Percentiles rank a stretch among this genome's conserved stretches.
Conservation (phyloP, 2,888 invertebrate genomes). For the Idaea straminata region DNA sequence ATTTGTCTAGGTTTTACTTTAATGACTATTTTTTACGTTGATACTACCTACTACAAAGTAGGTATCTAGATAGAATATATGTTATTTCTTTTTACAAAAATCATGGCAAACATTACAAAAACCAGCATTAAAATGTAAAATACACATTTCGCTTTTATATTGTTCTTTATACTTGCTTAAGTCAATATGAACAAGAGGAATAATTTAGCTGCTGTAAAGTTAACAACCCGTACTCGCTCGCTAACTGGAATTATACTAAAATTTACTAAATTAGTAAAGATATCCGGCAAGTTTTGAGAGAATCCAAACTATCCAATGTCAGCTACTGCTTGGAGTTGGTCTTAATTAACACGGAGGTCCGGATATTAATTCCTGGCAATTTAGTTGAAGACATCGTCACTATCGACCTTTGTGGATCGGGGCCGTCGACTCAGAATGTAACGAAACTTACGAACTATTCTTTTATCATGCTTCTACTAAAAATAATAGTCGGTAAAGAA, state of each 20-base stretch:
- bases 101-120: no score
- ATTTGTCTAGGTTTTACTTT: background rate
- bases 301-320: constrained; percentile 34
- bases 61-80: no score
- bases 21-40: background rate
- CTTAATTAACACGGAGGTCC: constrained; percentile 52
- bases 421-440: constrained; percentile 46
- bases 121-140: background rate
- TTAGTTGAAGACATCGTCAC: constrained; percentile 42
- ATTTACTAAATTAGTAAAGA: constrained; percentile 28
- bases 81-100: no score
- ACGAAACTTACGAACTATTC: background rate
- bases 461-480: background rate
- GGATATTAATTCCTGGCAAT: constrained; percentile 57
- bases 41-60: background rate
- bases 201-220: constrained; percentile 22
- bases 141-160: background rate
- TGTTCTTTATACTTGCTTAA: background rate
- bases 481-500: no score
- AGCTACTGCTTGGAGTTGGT: constrained; percentile 41
- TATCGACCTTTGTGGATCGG: constrained; percentile 38
- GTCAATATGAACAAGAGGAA: constrained; percentile 1
- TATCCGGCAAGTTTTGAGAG: constrained; percentile 24
- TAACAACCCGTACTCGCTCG: constrained; percentile 20
- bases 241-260: constrained; percentile 17